A percentile compares a stretch with the other conserved stretches of the same genome.
Conservation (phyloP, 2,113 vertebrate species). For the Proterorhinus semilunaris region DNA sequence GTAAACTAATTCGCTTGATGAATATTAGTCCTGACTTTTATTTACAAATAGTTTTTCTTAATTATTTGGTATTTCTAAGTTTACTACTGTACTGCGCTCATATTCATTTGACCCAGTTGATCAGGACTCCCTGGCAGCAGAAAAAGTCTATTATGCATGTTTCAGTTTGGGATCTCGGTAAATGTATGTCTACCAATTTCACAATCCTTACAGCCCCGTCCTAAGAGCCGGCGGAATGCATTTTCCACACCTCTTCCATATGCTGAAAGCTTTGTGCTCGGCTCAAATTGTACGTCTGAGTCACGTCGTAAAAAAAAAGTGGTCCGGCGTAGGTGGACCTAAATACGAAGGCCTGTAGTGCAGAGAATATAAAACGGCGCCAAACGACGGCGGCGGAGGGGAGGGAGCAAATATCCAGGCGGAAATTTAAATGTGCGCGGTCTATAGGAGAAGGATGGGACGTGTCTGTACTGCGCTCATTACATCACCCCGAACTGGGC, state of each 20-base stretch:
- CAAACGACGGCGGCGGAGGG: conserved; percentile 9
- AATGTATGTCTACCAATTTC: neutral
- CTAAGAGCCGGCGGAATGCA: neutral
- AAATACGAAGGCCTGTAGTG: conserved; percentile 7
- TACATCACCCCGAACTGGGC: neutral
- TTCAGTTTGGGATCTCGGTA: too few species aligned
- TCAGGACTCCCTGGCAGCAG: too few species aligned
- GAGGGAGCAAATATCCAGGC: conserved; percentile 10
- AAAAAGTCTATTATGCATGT: too few species aligned
- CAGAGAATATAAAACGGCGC: conserved; percentile 8
- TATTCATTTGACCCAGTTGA: too few species aligned
- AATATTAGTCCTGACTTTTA: too few species aligned
- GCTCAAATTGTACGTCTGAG: neutral
- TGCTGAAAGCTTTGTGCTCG: neutral
- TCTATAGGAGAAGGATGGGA: neutral
- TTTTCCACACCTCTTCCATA: neutral
- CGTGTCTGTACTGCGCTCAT: neutral
- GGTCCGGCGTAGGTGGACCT: neutral
- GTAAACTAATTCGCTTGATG: too few species aligned
- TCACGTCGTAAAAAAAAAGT: conserved; percentile 1
- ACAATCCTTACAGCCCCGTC: neutral
- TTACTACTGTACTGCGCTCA: too few species aligned
- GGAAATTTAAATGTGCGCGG: conserved; percentile 22
- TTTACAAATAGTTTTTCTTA: too few species aligned
- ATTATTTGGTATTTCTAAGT: too few species aligned